phyloP scores from a whole-genome alignment of 2,888 invertebrate genomes.

The Ophion ventricosus region DNA sequence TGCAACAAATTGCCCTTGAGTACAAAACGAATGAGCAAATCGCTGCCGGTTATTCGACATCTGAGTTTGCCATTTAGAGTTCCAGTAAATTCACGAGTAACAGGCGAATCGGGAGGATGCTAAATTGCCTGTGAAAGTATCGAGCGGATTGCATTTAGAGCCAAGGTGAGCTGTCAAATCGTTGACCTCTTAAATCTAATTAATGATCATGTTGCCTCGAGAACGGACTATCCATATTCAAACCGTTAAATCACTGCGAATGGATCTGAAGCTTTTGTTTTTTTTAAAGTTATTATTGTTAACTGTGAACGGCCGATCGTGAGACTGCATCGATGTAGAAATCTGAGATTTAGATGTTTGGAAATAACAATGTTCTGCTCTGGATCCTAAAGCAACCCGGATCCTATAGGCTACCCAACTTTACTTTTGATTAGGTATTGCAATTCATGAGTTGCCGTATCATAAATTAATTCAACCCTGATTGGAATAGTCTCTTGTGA shows the following conservation, averaged over 20 bases:
- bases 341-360: background rate
- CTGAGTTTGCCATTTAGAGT: background rate
- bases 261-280: background rate
- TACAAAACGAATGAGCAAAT: background rate
- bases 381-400: background rate
- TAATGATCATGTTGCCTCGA: background rate
- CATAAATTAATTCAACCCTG: background rate
- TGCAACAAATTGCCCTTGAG: background rate
- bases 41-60: background rate
- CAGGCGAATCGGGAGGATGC: background rate
- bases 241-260: background rate
- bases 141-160: background rate
- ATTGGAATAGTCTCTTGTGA: background rate
- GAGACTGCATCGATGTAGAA: background rate
- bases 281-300: background rate
- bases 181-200: slow-evolving; percentile 4
- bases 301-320: background rate
- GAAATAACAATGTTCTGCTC: background rate
- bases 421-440: background rate
- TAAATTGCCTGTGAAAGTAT: slow-evolving; percentile 7
- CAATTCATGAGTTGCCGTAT: background rate
- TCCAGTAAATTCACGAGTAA: background rate
- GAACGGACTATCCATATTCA: background rate
- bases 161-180: slow-evolving; percentile 18
- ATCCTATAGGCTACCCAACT: background rate